Percentiles rank a stretch among this genome's conserved stretches.
Evolutionary conservation across 2,888 invertebrate species (phyloP).

Genomic region (Steinernema hermaphroditum): DNA sequence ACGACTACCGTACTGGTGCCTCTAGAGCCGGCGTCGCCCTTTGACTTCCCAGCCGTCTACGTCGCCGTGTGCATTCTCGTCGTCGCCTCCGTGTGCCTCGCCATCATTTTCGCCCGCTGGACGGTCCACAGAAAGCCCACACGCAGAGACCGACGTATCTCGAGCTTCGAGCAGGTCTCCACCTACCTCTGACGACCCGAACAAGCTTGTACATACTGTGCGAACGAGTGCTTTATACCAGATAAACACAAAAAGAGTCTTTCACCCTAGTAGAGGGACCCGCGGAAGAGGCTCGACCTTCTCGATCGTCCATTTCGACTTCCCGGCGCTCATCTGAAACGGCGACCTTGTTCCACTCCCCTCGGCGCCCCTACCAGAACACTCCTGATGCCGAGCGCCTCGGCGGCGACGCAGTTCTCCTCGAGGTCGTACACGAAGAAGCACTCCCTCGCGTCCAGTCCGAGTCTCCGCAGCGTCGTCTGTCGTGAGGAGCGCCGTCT

Average conservation of each 20-base stretch:
- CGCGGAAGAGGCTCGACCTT: not conserved
- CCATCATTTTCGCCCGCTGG: not conserved
- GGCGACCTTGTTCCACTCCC: not conserved
- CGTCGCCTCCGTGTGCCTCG: not conserved
- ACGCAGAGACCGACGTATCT: not conserved
- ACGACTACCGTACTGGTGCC: not conserved
- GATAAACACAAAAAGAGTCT: not conserved
- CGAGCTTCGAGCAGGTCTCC: conserved; percentile 21
- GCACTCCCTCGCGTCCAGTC: conserved; percentile 30
- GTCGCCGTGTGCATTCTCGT: not conserved
- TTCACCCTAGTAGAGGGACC: not conserved
- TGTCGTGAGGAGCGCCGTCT: conserved; percentile 33
- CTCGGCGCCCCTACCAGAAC: conserved; percentile 1
- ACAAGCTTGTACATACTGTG: not conserved
- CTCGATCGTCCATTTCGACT: not conserved
- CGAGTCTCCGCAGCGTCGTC: conserved; percentile 31
- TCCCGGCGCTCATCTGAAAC: not conserved
- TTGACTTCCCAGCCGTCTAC: conserved; percentile 3
- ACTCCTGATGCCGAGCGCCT: conserved; percentile 24
- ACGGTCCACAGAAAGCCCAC: not conserved
- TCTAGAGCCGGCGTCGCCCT: not conserved
- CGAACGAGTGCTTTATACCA: not conserved
- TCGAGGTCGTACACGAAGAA: conserved; percentile 34
- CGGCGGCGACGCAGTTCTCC: conserved; percentile 32
- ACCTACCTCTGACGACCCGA: conserved; percentile 9